Percentiles rank a stretch among this genome's conserved stretches.
Conservation (phyloP, 1,140 invertebrate species). For the Parasteatoda tepidariorum region DNA sequence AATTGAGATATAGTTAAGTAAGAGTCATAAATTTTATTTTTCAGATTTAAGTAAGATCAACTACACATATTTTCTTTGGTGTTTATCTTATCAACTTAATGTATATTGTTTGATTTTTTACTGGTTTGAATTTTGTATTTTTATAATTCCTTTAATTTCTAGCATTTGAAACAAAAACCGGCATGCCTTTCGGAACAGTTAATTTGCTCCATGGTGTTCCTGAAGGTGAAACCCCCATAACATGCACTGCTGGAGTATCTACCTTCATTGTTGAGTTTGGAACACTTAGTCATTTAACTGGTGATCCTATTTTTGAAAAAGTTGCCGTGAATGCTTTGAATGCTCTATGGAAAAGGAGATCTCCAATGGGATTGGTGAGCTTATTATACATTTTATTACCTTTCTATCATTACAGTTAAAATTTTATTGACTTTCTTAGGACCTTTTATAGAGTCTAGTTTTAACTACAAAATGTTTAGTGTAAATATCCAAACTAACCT, state of each 20-base stretch:
- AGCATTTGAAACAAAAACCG: conserved; percentile 76
- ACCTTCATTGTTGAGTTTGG: conserved; percentile 99
- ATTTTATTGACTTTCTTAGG: too few species aligned
- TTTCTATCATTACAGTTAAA: too few species aligned
- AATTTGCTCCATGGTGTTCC: conserved; percentile 94
- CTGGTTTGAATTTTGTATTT: too few species aligned
- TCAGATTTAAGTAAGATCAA: too few species aligned
- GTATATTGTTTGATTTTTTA: too few species aligned
- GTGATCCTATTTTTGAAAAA: conserved; percentile 93
- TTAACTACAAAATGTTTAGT: too few species aligned
- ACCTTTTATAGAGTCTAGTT: too few species aligned
- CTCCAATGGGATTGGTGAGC: conserved; percentile 82
- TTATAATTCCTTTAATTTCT: conserved; percentile 54
- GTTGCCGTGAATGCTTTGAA: conserved; percentile 92
- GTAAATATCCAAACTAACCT: too few species aligned
- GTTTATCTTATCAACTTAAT: too few species aligned
- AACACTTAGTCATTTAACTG: conserved; percentile 91
- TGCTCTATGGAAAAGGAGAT: conserved; percentile 86
- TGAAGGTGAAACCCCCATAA: conserved; percentile 92
- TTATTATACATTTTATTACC: conserved; percentile 18
- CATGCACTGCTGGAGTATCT: conserved; percentile 95
- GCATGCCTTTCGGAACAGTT: conserved; percentile 99
- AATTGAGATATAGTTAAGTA: too few species aligned
- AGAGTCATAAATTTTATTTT: too few species aligned
- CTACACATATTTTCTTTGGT: too few species aligned